Percentiles rank a stretch among this genome's conserved stretches.
These are phyloP conservation scores for Drosophila sucinea DNA, from an alignment of 1,140 invertebrate genomes.

Conservation along the genomic window DNA sequence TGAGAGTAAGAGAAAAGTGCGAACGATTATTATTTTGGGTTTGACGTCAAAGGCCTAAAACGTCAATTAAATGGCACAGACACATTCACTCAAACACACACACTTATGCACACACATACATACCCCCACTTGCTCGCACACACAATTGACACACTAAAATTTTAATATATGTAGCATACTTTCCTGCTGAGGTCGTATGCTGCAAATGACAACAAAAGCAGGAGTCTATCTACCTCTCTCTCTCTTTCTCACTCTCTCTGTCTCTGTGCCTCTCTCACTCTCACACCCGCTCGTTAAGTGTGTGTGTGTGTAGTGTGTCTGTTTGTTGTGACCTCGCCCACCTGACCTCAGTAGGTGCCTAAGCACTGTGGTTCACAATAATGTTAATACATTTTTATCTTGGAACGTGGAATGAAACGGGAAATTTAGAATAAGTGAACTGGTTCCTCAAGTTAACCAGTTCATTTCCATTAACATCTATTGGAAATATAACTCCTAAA, in stretches of 20 bases:
- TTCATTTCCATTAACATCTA: too few species aligned
- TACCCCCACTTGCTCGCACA: conserved; percentile 28
- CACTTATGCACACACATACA: conserved; percentile 25
- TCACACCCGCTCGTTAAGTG: conserved; percentile 23
- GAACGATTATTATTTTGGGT: conserved; percentile 78
- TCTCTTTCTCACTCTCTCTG: not conserved
- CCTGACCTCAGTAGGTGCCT: conserved; percentile 66
- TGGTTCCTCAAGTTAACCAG: not conserved
- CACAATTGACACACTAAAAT: conserved; percentile 80
- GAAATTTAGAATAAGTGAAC: not conserved
- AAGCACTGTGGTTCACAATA: conserved; percentile 46
- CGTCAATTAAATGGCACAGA: conserved; percentile 68
- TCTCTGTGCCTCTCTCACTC: conserved; percentile 7
- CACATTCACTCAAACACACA: conserved; percentile 29
- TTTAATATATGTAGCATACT: conserved; percentile 80
- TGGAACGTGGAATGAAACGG: not conserved
- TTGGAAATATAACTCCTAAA: too few species aligned
- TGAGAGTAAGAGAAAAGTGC: conserved; percentile 54
- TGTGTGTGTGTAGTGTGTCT: conserved; percentile 57
- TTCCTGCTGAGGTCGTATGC: conserved; percentile 55
- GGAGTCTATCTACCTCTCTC: conserved; percentile 6
- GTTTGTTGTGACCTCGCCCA: conserved; percentile 70
- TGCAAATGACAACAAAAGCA: conserved; percentile 71
- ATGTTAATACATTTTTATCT: conserved; percentile 14
- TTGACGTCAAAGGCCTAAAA: conserved; percentile 80